Evolutionary conservation across 2,797 vertebrate genomes (phyloP).

Genomic region (Acipenser transmontanus): DNA sequence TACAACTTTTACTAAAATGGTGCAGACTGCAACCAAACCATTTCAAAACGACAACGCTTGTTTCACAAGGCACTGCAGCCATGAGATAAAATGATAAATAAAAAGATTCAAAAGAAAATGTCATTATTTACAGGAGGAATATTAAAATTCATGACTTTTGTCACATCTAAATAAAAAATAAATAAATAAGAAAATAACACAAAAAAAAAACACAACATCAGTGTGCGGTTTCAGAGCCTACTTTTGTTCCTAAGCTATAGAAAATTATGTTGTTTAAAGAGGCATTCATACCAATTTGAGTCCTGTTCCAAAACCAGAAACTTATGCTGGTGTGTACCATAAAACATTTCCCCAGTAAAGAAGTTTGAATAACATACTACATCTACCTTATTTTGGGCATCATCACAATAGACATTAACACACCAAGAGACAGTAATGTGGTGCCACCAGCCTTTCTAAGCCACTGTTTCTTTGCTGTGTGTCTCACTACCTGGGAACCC

Average conservation of each 20-base stretch:
- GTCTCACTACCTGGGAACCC: too few relatives aligned
- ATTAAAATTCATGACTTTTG: constrained; percentile 18
- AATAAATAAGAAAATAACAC: constrained; percentile 5
- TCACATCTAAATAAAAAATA: constrained; percentile 20
- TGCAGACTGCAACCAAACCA: constrained; percentile 45
- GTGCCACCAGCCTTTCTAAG: too few relatives aligned
- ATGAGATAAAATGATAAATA: constrained; percentile 29
- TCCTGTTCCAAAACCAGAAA: not conserved
- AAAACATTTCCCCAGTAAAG: too few relatives aligned
- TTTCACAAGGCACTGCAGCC: constrained; percentile 48
- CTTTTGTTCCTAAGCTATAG: constrained; percentile 1
- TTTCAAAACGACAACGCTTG: constrained; percentile 38
- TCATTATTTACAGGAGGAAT: constrained; percentile 36
- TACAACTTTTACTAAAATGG: constrained; percentile 48
- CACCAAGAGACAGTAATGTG: too few relatives aligned
- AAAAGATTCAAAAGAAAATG: constrained; percentile 26
- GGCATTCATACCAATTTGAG: constrained; percentile 3
- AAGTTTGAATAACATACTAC: too few relatives aligned
- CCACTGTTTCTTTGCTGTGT: too few relatives aligned
- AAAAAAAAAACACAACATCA: not conserved
- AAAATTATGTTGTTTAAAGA: not conserved
- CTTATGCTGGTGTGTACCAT: too few relatives aligned
- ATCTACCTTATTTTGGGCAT: too few relatives aligned
- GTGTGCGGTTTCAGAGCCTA: not conserved
- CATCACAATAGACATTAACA: too few relatives aligned